phyloP scores from a whole-genome alignment of 2,888 invertebrate species.

The Drosophila fungiperda region DNA sequence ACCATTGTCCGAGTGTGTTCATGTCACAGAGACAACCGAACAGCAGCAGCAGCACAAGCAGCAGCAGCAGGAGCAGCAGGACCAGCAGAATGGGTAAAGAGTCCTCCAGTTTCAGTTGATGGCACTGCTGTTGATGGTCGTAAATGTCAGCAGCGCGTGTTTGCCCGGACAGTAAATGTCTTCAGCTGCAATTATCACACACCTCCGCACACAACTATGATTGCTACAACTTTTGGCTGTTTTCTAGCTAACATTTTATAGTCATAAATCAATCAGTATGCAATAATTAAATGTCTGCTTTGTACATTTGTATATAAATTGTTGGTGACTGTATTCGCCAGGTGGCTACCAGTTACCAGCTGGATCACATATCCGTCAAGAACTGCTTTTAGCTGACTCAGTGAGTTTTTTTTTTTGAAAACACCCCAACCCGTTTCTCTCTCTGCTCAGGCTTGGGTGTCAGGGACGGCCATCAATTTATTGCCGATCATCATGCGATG shows the following conservation, averaged over 20 bases:
- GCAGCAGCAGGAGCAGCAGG: neutral
- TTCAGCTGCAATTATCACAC: constrained; percentile 79
- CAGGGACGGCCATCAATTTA: constrained; percentile 66
- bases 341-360: constrained; percentile 22
- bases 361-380: constrained; percentile 47
- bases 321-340: constrained; percentile 36
- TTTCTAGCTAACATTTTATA: constrained; percentile 28
- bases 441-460: constrained; percentile 17
- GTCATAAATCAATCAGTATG: constrained; percentile 65
- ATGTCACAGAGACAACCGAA: constrained; percentile 63
- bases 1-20: constrained; percentile 70
- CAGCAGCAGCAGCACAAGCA: neutral
- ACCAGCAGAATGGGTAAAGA: neutral
- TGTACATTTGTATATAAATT: constrained; percentile 5
- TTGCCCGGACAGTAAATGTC: constrained; percentile 76
- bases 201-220: constrained; percentile 25
- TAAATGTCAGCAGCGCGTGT: constrained; percentile 80
- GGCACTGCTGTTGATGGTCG: constrained; percentile 75
- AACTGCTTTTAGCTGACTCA: constrained; percentile 75
- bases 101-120: constrained; percentile 36
- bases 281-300: constrained; percentile 61
- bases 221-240: constrained; percentile 23
- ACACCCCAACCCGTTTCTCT: neutral
- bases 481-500: constrained; percentile 79
- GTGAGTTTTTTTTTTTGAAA: constrained; percentile 30